Evolutionary conservation across 2,797 vertebrate species (phyloP), one percentile per base, ranked within the genome.

Genomic region (Luscinia megarhynchos): DNA sequence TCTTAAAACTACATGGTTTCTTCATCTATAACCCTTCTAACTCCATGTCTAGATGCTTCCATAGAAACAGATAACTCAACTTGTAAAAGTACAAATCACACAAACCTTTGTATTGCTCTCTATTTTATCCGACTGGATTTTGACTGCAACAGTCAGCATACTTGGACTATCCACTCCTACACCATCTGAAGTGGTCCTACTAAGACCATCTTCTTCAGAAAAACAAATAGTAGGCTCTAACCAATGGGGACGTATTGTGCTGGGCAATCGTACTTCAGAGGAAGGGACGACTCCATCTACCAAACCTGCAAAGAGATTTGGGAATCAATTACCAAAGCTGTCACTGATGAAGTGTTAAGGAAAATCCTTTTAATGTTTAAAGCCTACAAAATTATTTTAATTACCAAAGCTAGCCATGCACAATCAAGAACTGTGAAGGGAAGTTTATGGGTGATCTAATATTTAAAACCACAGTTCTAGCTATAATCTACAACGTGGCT

Each of bases 71-170:
- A 32, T 21, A 83, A 84, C 3, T 41, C 22, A 41, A 67, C 19
- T 63, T 21, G 61, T 10, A 78, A 38, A 81, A 88, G 21, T 6
- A 48, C 6, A 59, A 73, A 34, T 40, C 85, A 45, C 21, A 96
- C 97, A 93, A 85, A 99, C 99, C 99, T 99, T 99, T 51, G 99
- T 98, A 88, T 99, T 99, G 84, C 97, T 98, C 74, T 99, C 99
- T n/a, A 98, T 96, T 66, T 98, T 99, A 97, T 99, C 99, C 3
- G 99, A 99, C 3, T 98, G 98, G 93, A 99, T 98, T 96, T 99
- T 99, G 34, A 99, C 98, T 10, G 99, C 99, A 6, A 99, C 98
- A 0, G 99, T 99, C 74, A 99, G 98, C 99, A 99, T 99, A 95
- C 98, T 99, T 74, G 98, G 98, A 62, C 97, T 97, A 76, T 99